phyloP scores from a whole-genome alignment of 2,797 vertebrate species.

The Rhinoraja longicauda region DNA sequence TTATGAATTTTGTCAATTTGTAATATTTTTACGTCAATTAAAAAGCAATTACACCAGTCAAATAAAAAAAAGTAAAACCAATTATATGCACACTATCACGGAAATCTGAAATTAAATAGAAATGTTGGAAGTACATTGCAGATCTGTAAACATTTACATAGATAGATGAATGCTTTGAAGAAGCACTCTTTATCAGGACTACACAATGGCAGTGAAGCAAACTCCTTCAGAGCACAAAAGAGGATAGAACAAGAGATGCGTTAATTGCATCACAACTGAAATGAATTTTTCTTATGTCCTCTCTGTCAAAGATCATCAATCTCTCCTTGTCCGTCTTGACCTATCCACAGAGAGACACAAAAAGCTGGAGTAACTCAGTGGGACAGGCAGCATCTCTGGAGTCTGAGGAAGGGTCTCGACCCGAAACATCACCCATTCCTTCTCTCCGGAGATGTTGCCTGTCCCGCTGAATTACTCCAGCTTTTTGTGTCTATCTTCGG shows the following conservation, averaged over 20 bases:
- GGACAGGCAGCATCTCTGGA: no score
- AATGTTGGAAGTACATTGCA: neutral
- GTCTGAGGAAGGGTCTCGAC: no score
- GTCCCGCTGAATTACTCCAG: no score
- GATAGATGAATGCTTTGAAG: no score
- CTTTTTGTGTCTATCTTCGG: no score
- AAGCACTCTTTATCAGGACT: neutral
- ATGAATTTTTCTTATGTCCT: no score
- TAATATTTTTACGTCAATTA: conserved; percentile 25
- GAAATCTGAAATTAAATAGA: neutral
- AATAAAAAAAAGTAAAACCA: neutral
- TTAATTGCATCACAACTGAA: neutral
- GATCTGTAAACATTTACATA: neutral
- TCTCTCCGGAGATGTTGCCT: no score
- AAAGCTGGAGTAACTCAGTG: no score
- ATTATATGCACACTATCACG: neutral
- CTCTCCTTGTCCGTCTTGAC: no score
- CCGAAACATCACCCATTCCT: no score
- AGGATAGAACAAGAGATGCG: neutral
- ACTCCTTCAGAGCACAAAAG: neutral
- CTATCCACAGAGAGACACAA: no score
- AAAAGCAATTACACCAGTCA: conserved; percentile 4
- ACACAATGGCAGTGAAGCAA: neutral
- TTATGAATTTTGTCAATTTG: conserved; percentile 1
- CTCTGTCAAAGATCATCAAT: no score